Evolutionary conservation across 2,888 invertebrate species (phyloP).

Genomic region (Tridacna gigas): DNA sequence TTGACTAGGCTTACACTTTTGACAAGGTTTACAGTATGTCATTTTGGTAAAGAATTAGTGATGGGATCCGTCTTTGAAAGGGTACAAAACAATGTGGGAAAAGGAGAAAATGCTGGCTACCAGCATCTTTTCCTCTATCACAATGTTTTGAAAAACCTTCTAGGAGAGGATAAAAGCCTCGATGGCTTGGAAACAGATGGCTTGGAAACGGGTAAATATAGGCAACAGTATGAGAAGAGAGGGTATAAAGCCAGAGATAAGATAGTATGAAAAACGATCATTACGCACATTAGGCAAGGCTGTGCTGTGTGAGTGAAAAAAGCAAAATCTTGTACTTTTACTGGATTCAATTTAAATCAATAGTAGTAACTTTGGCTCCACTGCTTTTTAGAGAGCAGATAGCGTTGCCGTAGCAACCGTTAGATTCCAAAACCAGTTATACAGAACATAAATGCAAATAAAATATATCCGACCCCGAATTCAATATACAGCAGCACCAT

Average conservation of each 20-base stretch:
- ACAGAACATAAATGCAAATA: constrained; percentile 62
- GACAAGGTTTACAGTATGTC: no score
- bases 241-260: no score
- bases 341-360: constrained; percentile 63
- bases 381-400: constrained; percentile 62
- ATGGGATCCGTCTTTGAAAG: no score
- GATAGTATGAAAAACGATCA: neutral
- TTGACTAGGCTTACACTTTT: no score
- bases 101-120: no score
- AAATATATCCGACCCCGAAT: constrained; percentile 46
- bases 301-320: constrained; percentile 12
- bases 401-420: constrained; percentile 56
- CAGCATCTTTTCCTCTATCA: no score
- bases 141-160: no score
- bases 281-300: constrained; percentile 19
- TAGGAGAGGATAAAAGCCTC: no score
- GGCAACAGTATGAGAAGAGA: no score
- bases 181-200: no score
- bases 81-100: no score
- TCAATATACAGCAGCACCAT: neutral
- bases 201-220: neutral
- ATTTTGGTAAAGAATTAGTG: no score
- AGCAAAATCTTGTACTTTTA: constrained; percentile 28
- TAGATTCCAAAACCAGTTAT: constrained; percentile 41
- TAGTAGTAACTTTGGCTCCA: constrained; percentile 46